phyloP scores from a whole-genome alignment of 2,113 vertebrate genomes.

The Phalacrocorax brasilianus region DNA sequence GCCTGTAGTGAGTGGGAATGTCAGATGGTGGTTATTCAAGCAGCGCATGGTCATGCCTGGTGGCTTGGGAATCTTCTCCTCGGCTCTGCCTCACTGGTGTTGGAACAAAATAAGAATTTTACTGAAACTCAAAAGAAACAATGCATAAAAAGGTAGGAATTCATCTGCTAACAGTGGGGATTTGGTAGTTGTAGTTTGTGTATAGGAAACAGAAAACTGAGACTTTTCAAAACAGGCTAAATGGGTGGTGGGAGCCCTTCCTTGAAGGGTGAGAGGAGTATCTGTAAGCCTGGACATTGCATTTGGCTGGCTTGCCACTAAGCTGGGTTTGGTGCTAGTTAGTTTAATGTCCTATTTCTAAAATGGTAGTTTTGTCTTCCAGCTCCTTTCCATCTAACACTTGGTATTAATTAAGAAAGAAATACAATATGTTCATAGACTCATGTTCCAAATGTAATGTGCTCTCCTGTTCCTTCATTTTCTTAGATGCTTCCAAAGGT shows the following conservation, averaged over 20 bases:
- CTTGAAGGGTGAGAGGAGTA: not conserved
- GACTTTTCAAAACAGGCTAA: not conserved
- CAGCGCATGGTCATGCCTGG: not conserved
- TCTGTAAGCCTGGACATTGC: not conserved
- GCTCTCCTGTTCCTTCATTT: not conserved
- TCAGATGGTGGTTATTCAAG: not conserved
- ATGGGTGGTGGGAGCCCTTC: not conserved
- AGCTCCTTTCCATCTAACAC: not conserved
- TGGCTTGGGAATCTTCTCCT: not conserved
- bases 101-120: not conserved
- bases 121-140: not conserved
- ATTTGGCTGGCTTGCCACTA: not conserved
- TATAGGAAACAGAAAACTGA: not conserved
- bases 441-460: not conserved
- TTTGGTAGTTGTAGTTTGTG: not conserved
- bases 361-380: not conserved
- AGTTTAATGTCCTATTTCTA: not conserved
- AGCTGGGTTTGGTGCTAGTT: not conserved
- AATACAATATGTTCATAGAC: not conserved
- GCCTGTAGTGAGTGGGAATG: not conserved
- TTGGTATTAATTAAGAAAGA: not conserved
- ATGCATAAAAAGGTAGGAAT: not conserved
- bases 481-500: not conserved
- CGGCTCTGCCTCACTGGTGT: not conserved
- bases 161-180: not conserved